Conservation (phyloP, 2,113 vertebrate species). For the Microcebus murinus region DNA sequence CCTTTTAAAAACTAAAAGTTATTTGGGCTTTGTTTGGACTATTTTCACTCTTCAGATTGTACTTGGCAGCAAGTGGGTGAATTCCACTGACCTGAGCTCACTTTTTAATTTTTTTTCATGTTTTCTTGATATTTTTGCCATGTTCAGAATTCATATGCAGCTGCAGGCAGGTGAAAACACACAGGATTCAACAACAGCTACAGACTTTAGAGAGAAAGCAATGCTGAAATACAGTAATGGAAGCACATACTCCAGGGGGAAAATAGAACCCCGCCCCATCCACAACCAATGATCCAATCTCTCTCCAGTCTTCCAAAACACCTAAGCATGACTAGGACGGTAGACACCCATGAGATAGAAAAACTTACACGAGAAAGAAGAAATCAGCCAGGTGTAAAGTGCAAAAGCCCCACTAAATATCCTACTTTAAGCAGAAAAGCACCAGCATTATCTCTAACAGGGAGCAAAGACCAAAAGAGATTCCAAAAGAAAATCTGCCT, state of each 20-base stretch:
- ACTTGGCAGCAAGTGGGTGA: conserved; percentile 55
- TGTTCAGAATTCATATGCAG: background rate
- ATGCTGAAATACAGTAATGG: background rate
- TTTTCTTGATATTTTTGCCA: conserved; percentile 66
- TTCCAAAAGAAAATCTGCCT: conserved; percentile 57
- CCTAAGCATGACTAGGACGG: background rate
- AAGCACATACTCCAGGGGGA: background rate
- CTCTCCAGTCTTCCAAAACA: background rate
- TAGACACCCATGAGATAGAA: background rate
- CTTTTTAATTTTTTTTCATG: background rate
- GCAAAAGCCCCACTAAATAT: background rate
- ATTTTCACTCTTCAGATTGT: conserved; percentile 66
- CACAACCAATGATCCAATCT: background rate
- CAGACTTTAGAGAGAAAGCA: background rate
- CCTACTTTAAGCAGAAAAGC: conserved; percentile 41
- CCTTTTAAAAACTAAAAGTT: conserved; percentile 42
- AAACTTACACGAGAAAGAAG: background rate
- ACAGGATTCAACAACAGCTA: background rate
- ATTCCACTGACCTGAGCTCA: conserved; percentile 66
- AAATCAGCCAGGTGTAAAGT: background rate
- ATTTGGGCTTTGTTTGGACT: conserved; percentile 18
- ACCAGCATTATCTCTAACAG: conserved; percentile 38
- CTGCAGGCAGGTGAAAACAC: conserved; percentile 53
- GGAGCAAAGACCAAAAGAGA: conserved; percentile 40
- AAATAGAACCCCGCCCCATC: background rate